Conservation (phyloP, 2,888 invertebrate genomes). For the Maniola hyperantus region DNA sequence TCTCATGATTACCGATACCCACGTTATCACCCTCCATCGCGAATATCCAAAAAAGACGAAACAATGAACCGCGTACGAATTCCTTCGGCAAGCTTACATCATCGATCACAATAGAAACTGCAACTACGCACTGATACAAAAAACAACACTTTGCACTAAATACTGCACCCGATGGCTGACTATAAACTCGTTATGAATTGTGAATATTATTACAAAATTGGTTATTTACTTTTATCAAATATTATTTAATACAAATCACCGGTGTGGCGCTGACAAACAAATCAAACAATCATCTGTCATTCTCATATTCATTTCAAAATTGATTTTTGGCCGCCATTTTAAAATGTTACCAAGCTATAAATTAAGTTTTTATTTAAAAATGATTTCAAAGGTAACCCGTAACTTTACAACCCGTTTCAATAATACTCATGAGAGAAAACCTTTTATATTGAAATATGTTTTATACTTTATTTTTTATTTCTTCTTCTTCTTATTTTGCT, state of each 20-base stretch:
- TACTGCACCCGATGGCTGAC: constrained; percentile 17
- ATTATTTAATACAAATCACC: constrained; percentile 27
- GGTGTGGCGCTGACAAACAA: constrained; percentile 33
- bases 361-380: not conserved
- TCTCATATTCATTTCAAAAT: constrained; percentile 70
- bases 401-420: not conserved
- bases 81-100: constrained; percentile 77
- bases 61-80: constrained; percentile 56
- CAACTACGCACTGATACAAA: constrained; percentile 37
- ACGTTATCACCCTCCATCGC: constrained; percentile 69
- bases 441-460: no score
- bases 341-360: constrained; percentile 10
- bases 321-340: constrained; percentile 78
- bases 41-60: constrained; percentile 49
- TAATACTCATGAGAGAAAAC: no score
- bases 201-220: constrained; percentile 1
- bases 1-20: constrained; percentile 60
- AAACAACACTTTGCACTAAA: constrained; percentile 26
- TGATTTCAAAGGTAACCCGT: not conserved
- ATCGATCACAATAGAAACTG: constrained; percentile 65
- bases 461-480: no score
- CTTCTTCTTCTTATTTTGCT: no score
- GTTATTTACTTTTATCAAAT: constrained; percentile 12
- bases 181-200: constrained; percentile 16
- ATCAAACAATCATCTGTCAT: constrained; percentile 51